phyloP scores from a whole-genome alignment of 1,140 invertebrate genomes.

The Macrotrachela quadricornifera region DNA sequence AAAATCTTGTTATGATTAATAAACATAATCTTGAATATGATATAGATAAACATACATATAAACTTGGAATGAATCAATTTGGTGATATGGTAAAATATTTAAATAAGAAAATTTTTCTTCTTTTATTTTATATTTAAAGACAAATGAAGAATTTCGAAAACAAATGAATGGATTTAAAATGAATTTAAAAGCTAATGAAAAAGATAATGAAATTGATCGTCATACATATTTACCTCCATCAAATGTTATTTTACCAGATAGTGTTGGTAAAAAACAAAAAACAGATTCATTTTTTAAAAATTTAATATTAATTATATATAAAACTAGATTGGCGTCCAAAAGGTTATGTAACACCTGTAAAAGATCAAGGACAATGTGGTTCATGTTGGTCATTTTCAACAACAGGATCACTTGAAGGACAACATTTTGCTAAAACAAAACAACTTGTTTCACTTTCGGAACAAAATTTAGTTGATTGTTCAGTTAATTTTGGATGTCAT shows the following conservation, averaged over 20 bases:
- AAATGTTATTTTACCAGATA: too few relatives aligned
- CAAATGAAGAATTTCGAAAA: conserved; percentile 14
- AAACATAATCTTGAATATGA: conserved; percentile 15
- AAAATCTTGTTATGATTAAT: neutral
- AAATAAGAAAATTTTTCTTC: too few relatives aligned
- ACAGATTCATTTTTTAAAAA: too few relatives aligned
- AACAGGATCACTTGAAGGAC: conserved; percentile 15
- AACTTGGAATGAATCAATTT: conserved; percentile 19
- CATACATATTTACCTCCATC: too few relatives aligned
- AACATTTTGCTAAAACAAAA: conserved; percentile 12
- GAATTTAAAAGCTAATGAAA: neutral
- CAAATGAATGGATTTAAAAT: conserved; percentile 16
- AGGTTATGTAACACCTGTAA: neutral
- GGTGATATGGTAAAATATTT: conserved; percentile 12
- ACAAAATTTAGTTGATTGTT: conserved; percentile 20
- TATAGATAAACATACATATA: conserved; percentile 15
- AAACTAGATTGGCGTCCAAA: neutral
- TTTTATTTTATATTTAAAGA: conserved; percentile 9
- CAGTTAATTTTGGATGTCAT: conserved; percentile 17
- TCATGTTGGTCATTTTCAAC: neutral
- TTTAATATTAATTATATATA: neutral
- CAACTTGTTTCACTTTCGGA: conserved; percentile 16
- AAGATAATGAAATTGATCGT: too few relatives aligned
- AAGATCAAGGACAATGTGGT: neutral
- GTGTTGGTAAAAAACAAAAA: too few relatives aligned